Base-by-base conservation (phyloP, 2,797 vertebrate species). In the Vipera latastei region DNA sequence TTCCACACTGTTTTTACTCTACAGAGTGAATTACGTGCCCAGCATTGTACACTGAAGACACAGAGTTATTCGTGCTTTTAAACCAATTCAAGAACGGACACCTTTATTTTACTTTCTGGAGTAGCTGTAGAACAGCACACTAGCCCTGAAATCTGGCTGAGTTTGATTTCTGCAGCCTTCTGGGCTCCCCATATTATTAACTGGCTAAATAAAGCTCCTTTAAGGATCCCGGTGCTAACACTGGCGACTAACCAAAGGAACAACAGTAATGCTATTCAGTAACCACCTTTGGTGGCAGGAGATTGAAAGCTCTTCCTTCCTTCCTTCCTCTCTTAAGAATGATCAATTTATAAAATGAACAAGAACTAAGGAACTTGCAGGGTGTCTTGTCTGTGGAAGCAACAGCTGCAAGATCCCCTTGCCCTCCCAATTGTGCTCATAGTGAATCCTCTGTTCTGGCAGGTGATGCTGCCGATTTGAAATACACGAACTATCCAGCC, bases 201-300 rank as follows among this genome's bases (percentile, higher is more conserved):
- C 51, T 38, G 48, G 65, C 32, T 57, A 91, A 97, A 97, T 95
- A 96, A 96, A 93, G 95, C 89, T 92, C 94, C 95, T 95, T 94
- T 97, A 94, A 96, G 85, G 65, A 95, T 94, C 94, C 69, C 89
- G 94, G 95, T 92, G 94, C 94, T 94, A 90, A 95, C 92, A 93
- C 93, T 97, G 97, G 97, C 96, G 94, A 93, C 94, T 86, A 86
- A 95, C 96, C 97, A 89, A 93, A 95, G 0, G 0, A 63, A 18
- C 89, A 92, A 97, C 96, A 96, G 95, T 95, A 92, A 44, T 94
- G 95, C 94, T 95, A 96, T 93, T 96, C 97, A 97, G 94, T 91
- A 96, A 88, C 90, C 93, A 95, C 32, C 78, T 93, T 93, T 94
- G 96, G 94, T 69, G 56, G 94, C 89, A 73, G 90, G 95, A 90